phyloP scores from a whole-genome alignment of 2,113 vertebrate species.

The Lonchura striata region DNA sequence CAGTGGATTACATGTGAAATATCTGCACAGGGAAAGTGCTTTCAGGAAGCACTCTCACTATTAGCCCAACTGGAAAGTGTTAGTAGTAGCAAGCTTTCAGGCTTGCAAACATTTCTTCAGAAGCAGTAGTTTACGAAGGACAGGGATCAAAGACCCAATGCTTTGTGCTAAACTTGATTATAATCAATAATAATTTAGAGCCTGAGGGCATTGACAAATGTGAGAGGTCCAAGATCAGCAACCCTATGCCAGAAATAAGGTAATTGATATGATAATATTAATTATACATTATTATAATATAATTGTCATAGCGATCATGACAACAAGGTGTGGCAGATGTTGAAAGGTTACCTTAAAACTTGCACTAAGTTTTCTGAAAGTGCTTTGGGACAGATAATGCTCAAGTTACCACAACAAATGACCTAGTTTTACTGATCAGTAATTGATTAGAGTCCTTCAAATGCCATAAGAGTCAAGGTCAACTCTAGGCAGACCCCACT shows the following conservation, averaged over 20 bases:
- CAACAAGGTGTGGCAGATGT: background rate
- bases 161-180: background rate
- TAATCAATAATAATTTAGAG: background rate
- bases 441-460: background rate
- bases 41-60: background rate
- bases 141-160: background rate
- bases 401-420: background rate
- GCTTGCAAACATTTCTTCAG: background rate
- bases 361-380: background rate
- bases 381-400: background rate
- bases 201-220: background rate
- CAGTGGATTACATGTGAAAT: background rate
- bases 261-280: background rate
- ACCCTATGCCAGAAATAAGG: background rate
- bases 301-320: background rate
- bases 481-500: background rate
- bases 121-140: background rate
- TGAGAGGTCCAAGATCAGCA: background rate
- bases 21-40: background rate
- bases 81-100: background rate
- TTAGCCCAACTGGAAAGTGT: background rate
- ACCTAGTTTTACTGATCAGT: background rate
- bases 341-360: background rate
- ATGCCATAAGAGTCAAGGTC: rapidly evolving
- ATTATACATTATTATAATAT: background rate